These are phyloP conservation scores for Leucoptera coffeella DNA, from an alignment of 2,888 invertebrate species.

Conservation along the genomic window DNA sequence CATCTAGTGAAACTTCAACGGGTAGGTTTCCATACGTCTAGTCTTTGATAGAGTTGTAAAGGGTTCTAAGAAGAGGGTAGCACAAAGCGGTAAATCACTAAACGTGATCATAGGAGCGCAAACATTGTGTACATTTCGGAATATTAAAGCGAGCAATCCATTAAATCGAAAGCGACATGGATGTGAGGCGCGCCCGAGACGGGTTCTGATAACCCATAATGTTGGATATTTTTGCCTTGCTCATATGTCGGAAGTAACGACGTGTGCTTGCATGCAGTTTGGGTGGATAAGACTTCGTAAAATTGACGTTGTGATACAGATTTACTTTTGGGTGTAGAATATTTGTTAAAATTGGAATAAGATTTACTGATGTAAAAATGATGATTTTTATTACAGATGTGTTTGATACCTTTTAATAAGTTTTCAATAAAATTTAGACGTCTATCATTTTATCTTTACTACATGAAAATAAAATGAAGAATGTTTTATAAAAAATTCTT, in stretches of 20 bases:
- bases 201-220: constrained; percentile 50
- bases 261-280: constrained; percentile 18
- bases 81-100: constrained; percentile 30
- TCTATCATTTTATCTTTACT: too few species aligned
- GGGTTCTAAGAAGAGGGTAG: constrained; percentile 9
- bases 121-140: constrained; percentile 31
- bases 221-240: constrained; percentile 52
- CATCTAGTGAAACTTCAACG: background rate
- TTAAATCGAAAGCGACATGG: constrained; percentile 35
- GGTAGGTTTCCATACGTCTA: constrained; percentile 4
- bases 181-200: constrained; percentile 30
- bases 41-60: background rate
- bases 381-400: too few species aligned
- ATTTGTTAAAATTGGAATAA: too few species aligned
- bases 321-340: too few species aligned
- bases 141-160: constrained; percentile 51
- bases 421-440: too few species aligned
- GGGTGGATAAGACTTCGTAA: constrained; percentile 20
- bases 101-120: constrained; percentile 36
- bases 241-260: constrained; percentile 54
- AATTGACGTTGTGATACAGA: too few species aligned
- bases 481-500: too few species aligned
- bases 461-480: too few species aligned
- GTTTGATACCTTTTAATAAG: too few species aligned
- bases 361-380: too few species aligned